Evolutionary conservation across 1,140 invertebrate genomes (phyloP).

Genomic region (Hyles vespertilio): DNA sequence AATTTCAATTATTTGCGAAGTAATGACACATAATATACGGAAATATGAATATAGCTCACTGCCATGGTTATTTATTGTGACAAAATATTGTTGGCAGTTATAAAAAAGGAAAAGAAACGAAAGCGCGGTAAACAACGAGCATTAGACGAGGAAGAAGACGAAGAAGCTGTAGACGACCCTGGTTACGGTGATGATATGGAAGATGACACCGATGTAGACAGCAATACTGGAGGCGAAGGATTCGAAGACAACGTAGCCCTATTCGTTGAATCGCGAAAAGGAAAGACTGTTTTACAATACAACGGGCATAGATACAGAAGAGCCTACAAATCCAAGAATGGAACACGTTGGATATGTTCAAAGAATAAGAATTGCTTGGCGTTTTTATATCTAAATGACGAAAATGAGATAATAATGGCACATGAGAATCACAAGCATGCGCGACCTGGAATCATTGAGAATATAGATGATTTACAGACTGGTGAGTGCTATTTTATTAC

Average conservation of each 20-base stretch:
- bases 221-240: background rate
- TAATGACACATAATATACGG: no score
- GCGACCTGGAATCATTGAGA: constrained; percentile 8
- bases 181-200: no score
- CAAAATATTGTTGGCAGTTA: constrained; percentile 4
- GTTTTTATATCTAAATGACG: constrained; percentile 41
- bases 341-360: constrained; percentile 48
- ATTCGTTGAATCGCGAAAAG: constrained; percentile 40
- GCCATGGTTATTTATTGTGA: no score
- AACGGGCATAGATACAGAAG: constrained; percentile 46
- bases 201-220: background rate
- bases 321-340: constrained; percentile 35
- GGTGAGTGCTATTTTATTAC: constrained; percentile 23
- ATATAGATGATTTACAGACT: constrained; percentile 23
- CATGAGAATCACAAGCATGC: constrained; percentile 36
- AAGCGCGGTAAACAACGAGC: background rate
- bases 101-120: no score
- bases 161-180: background rate
- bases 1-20: no score
- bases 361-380: constrained; percentile 35
- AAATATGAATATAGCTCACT: no score
- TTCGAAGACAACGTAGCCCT: constrained; percentile 26
- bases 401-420: constrained; percentile 46
- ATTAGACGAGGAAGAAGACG: constrained; percentile 19
- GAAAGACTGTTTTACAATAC: constrained; percentile 45